Base-by-base conservation (phyloP, 2,113 vertebrate species). In the Trachemys scripta region DNA sequence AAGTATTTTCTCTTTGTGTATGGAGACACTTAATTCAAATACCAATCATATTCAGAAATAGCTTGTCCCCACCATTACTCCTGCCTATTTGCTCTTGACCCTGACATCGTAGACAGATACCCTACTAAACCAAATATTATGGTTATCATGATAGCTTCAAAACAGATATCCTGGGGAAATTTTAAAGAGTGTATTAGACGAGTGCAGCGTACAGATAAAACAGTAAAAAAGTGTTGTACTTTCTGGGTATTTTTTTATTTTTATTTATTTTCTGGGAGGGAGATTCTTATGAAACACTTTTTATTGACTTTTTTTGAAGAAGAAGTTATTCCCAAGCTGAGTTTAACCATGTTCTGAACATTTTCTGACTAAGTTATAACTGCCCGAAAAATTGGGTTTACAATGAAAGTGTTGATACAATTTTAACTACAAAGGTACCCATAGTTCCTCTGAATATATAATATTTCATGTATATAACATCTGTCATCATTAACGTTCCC, bases 191-290 rank as follows among this genome's bases (percentile, higher is more conserved):
- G 8, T 79, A 24, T 10, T 90, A 81, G 80, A 90, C 89, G 89
- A 80, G 93, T 29, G 75, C 20, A 50, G 87, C 88, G 85, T 81
- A 92, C 88, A 92, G 89, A 88, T 6, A 57, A 2, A 84, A 13
- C 78, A 3, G 14, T 93, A 84, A 90, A 84, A 2, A 83, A 80
- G 22, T 27, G 14, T 78, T 79, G 9, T 54, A 19, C 19, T 90
- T 86, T 92, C 38, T 56, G 54, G 29, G 9, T 80, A 65, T 53
- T 85, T 90, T 83, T 57, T 29, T 49, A 8, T 4, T 2, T 93
- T 90, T 81, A 50, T 38, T 84, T 89, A 3, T 29, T 88, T 56
- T 22, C 20, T 56, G 25, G 56, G 25, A 4, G 8, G 6, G 17
- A 16, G 8, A 49, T 16, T 83, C 2, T 4, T 27, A 87, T 85